Conservation (phyloP, 2,888 invertebrate species). For the Drepanosiphum platanoidis region DNA sequence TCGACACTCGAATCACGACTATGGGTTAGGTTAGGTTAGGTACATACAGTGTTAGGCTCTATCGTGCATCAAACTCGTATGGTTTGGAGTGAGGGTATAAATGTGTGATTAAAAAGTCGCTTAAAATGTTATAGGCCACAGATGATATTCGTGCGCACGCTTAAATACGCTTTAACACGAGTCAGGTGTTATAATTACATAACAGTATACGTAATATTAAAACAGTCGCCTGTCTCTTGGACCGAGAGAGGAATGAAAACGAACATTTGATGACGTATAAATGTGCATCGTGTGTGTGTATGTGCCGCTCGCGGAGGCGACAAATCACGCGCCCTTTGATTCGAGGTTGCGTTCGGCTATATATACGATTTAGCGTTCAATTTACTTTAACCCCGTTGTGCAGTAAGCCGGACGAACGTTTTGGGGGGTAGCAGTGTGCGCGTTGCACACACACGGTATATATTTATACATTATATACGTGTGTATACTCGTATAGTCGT, state of each 20-base stretch:
- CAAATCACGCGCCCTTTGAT: constrained; percentile 15
- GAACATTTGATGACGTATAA: constrained; percentile 2
- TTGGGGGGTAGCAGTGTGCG: neutral
- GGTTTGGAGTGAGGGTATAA: neutral
- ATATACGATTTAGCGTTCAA: constrained; percentile 58
- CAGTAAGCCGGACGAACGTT: neutral
- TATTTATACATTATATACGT: neutral
- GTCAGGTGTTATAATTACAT: neutral
- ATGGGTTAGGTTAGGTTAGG: too few species aligned
- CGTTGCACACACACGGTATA: neutral
- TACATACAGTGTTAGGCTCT: neutral
- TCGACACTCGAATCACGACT: too few species aligned
- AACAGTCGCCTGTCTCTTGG: neutral
- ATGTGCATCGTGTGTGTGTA: neutral
- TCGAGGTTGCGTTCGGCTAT: neutral
- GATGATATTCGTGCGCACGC: too few species aligned
- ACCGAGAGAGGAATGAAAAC: neutral
- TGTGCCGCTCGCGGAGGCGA: neutral
- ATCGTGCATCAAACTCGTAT: neutral
- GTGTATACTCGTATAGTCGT: neutral
- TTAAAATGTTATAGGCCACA: neutral
- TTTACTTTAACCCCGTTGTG: constrained; percentile 45
- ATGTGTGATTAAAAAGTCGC: neutral
- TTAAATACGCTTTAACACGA: neutral
- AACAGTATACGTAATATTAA: neutral